Base-by-base conservation (phyloP, 2,888 invertebrate species). In the Lepeophtheirus nordmannii region DNA sequence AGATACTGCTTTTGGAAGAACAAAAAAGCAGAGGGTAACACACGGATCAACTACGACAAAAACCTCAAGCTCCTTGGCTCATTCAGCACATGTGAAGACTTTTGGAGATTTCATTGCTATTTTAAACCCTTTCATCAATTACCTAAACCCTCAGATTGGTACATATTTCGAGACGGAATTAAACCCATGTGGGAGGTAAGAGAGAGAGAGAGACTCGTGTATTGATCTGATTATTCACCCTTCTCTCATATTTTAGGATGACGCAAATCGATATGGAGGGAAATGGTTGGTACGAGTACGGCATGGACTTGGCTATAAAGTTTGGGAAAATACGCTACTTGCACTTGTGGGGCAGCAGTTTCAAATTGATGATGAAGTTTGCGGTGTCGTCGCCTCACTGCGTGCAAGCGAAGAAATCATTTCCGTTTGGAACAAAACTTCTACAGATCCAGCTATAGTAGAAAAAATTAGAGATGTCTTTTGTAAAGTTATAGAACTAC, bases 331-430 rank as follows among this genome's bases (percentile, higher is more conserved):
- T 78, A 82, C 98, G 67, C 87, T 97, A 73, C 84, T 98, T 82
- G 97, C 97, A 69, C 92, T 98, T 87, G 79, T 98, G 71, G 97
- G 97, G 7, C 97, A 97, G 77, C 96, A 97, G 80, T 97, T 97
- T 81, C 89, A 94, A 84, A 94, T 97, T 56, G 94, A 94, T 20
- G 87, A 92, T 72, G 98, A 98, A 79, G 90, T 98, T 72, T 98
- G 97, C 78, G 98, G 97, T 17, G 88, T 94, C 69, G 96, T 97
- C 69, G 86, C 96, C 72, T 94, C 94, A 66, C 68, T 70, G 20
- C 68, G 70, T 10, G 30, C 20, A 63, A 69, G 91, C 88, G 96
- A 96, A 78, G 96, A 94, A 75, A 87, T 92, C 75, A 83, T 97
- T 73, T 91, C 93, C 70, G 85, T 97, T 73, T 97, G 97, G 96